Percentiles rank a stretch among this genome's conserved stretches.
These are phyloP conservation scores for Siniperca scherzeri DNA, from an alignment of 2,797 vertebrate species.

Conservation along the genomic window DNA sequence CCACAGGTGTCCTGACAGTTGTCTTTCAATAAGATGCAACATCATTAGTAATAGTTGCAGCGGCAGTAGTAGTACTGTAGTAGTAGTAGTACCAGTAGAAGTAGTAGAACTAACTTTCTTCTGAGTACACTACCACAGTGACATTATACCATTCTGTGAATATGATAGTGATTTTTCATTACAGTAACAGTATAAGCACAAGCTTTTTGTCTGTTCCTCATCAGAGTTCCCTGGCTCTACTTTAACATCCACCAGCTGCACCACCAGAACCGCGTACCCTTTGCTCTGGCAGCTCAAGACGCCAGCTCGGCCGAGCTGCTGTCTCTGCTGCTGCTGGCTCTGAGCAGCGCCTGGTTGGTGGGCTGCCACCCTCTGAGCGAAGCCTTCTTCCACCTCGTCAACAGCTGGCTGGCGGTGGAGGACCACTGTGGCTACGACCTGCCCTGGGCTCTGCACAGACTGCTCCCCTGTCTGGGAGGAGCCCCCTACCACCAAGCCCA, in stretches of 20 bases:
- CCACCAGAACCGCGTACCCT: slow-evolving; percentile 75
- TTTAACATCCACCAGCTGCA: slow-evolving; percentile 77
- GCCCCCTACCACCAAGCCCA: slow-evolving; percentile 84
- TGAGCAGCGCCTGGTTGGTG: slow-evolving; percentile 70
- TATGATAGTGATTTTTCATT: background rate
- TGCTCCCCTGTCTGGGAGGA: slow-evolving; percentile 82
- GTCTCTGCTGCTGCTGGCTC: slow-evolving; percentile 80
- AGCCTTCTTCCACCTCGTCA: slow-evolving; percentile 82
- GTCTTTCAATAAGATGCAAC: background rate
- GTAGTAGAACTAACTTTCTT: background rate
- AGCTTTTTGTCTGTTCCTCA: slow-evolving; percentile 24
- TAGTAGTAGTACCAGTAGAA: background rate
- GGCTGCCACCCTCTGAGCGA: slow-evolving; percentile 86
- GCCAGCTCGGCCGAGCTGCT: slow-evolving; percentile 79
- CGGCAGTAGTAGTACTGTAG: background rate
- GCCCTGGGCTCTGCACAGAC: slow-evolving; percentile 80
- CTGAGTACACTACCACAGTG: background rate
- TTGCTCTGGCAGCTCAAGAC: slow-evolving; percentile 85
- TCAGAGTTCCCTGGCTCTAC: slow-evolving; percentile 82
- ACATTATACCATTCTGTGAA: background rate
- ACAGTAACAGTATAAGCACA: background rate
- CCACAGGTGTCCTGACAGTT: background rate
- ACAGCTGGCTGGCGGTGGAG: slow-evolving; percentile 87
- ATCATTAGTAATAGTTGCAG: background rate
- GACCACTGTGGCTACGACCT: slow-evolving; percentile 87